Percentiles rank a stretch among this genome's conserved stretches.
phyloP scores from a whole-genome alignment of 2,888 invertebrate genomes.

The Drosophila falleni region DNA sequence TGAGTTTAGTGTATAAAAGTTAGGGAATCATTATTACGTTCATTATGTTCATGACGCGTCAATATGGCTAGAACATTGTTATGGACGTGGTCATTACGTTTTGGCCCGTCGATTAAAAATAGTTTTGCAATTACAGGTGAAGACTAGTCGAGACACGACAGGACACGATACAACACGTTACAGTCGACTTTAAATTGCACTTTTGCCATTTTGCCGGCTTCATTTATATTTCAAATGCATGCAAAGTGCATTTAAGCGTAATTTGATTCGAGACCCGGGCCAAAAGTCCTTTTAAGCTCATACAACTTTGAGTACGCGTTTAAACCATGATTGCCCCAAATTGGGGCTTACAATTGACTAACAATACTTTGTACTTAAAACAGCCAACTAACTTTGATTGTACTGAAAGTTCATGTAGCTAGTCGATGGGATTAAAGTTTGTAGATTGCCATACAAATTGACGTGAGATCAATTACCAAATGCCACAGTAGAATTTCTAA shows the following conservation, averaged over 20 bases:
- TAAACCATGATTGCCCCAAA: constrained; percentile 60
- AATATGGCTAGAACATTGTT: constrained; percentile 1
- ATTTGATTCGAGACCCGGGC: constrained; percentile 44
- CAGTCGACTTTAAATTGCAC: constrained; percentile 68
- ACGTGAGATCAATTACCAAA: constrained; percentile 1
- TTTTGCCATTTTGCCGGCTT: constrained; percentile 35
- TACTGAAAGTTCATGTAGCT: background rate
- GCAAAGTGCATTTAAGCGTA: constrained; percentile 67
- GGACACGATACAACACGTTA: constrained; percentile 1
- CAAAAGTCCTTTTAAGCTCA: constrained; percentile 40
- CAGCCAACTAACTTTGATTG: background rate
- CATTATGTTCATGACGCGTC: constrained; percentile 11
- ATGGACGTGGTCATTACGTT: constrained; percentile 27
- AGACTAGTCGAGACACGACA: constrained; percentile 13
- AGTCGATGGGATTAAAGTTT: background rate
- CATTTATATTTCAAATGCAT: constrained; percentile 66
- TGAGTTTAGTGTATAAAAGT: background rate
- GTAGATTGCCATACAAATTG: background rate
- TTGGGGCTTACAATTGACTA: constrained; percentile 61
- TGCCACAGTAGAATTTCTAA: background rate
- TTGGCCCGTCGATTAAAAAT: constrained; percentile 25
- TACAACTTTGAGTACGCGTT: constrained; percentile 53
- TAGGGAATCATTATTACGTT: background rate
- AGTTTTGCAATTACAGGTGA: constrained; percentile 24
- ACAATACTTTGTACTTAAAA: constrained; percentile 23